Conservation (phyloP, 2,888 invertebrate species). For the Lottia scabra region DNA sequence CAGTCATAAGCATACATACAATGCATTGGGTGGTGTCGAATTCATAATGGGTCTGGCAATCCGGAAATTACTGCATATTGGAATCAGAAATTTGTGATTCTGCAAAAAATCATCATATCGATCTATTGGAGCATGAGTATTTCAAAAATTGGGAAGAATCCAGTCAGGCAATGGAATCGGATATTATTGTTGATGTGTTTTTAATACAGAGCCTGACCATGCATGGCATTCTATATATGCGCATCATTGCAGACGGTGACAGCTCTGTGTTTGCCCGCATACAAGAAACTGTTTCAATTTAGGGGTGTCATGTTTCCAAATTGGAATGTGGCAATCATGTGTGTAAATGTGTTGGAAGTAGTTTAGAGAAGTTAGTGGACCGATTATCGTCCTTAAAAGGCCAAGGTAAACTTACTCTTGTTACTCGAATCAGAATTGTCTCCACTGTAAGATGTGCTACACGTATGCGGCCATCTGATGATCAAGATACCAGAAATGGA, state of each 20-base stretch:
- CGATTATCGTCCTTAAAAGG: slow-evolving; percentile 18
- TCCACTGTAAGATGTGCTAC: slow-evolving; percentile 32
- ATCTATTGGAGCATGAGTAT: slow-evolving; percentile 21
- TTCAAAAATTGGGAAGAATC: slow-evolving; percentile 30
- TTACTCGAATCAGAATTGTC: slow-evolving; percentile 13
- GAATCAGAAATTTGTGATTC: slow-evolving; percentile 30
- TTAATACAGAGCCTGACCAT: slow-evolving; percentile 22
- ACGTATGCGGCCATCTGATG: slow-evolving; percentile 19
- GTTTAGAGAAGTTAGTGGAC: slow-evolving; percentile 19
- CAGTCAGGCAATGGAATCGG: slow-evolving; percentile 30
- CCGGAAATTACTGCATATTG: slow-evolving; percentile 35
- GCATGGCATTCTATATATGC: slow-evolving; percentile 31
- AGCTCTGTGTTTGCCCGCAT: slow-evolving; percentile 24
- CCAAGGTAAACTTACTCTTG: slow-evolving; percentile 16
- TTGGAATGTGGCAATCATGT: slow-evolving; percentile 28
- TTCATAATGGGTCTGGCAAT: slow-evolving; percentile 33
- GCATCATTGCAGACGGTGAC: slow-evolving; percentile 29
- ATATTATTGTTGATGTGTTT: slow-evolving; percentile 33
- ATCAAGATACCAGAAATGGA: background rate
- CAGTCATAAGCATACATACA: slow-evolving; percentile 35
- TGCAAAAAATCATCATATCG: slow-evolving; percentile 12
- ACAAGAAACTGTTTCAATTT: slow-evolving; percentile 16
- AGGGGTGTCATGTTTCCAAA: slow-evolving; percentile 21
- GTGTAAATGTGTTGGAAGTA: slow-evolving; percentile 20
- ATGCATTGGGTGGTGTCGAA: slow-evolving; percentile 38